Evolutionary conservation across 2,888 invertebrate genomes (phyloP).

Genomic region (Thymelicus lineola): DNA sequence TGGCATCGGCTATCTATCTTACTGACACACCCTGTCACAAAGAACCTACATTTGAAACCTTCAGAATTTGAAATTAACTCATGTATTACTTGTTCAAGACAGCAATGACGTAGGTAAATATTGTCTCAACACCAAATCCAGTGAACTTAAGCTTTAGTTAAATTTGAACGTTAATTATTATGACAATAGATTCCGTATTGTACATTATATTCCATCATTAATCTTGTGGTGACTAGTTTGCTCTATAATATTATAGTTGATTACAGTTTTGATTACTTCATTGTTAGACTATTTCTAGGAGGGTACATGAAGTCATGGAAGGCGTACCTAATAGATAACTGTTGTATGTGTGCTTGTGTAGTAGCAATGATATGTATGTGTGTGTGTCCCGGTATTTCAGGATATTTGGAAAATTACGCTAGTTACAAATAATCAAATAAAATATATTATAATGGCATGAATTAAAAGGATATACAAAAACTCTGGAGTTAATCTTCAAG

Average conservation of each 20-base stretch:
- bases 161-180: constrained; percentile 3
- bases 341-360: not conserved
- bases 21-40: no score
- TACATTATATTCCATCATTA: constrained; percentile 16
- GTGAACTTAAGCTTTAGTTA: not conserved
- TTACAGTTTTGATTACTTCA: constrained; percentile 36
- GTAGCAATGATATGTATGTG: no score
- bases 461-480: no score
- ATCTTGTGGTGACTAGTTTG: constrained; percentile 31
- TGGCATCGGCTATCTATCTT: no score
- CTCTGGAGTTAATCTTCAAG: no score
- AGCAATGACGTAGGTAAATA: constrained; percentile 1
- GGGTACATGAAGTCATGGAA: constrained; percentile 34
- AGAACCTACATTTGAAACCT: not conserved
- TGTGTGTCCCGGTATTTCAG: not conserved
- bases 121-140: constrained; percentile 4
- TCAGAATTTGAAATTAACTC: not conserved
- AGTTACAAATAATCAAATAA: not conserved
- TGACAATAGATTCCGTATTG: constrained; percentile 6
- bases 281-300: constrained; percentile 37
- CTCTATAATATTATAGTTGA: constrained; percentile 29
- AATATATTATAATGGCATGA: no score
- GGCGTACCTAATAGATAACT: constrained; percentile 11
- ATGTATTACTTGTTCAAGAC: not conserved
- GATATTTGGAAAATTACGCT: not conserved